These are phyloP conservation scores for Drosophila sturtevanti DNA, from an alignment of 1,140 invertebrate genomes.

Conservation along the genomic window DNA sequence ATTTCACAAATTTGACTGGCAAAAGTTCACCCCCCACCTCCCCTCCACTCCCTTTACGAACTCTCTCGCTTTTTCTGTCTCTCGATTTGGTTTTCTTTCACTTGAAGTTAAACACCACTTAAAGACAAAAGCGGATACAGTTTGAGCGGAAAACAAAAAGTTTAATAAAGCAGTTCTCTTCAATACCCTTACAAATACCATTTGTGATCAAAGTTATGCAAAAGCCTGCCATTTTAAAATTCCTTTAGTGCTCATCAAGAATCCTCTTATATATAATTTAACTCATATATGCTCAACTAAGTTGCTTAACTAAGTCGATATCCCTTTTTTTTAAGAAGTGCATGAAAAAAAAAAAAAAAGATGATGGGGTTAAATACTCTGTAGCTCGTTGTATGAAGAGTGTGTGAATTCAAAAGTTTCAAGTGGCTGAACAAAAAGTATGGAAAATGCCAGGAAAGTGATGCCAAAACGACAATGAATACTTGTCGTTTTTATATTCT, in stretches of 20 bases:
- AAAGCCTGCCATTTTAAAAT: too few relatives aligned
- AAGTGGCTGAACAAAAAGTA: background rate
- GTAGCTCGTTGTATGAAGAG: background rate
- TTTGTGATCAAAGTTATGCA: too few relatives aligned
- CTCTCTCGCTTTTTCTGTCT: background rate
- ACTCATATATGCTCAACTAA: too few relatives aligned
- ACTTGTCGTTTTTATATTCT: background rate
- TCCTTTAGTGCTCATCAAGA: background rate
- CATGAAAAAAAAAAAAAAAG: background rate
- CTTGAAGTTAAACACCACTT: slow-evolving; percentile 76
- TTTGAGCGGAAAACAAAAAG: slow-evolving; percentile 2
- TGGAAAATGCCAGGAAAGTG: background rate
- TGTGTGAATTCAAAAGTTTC: slow-evolving; percentile 1
- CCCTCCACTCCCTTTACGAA: background rate
- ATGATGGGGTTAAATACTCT: background rate
- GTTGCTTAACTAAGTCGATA: too few relatives aligned
- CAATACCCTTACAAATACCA: background rate
- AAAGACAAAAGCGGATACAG: slow-evolving; percentile 68
- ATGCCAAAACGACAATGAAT: background rate
- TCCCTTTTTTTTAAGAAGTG: background rate
- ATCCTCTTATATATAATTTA: too few relatives aligned
- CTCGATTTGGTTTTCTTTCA: slow-evolving; percentile 38
- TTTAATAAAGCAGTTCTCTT: background rate
- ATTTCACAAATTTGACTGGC: slow-evolving; percentile 77
- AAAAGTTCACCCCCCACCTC: slow-evolving; percentile 51